Evolutionary conservation across 1,140 invertebrate species (phyloP).

Genomic region (Frieseomelitta varia): DNA sequence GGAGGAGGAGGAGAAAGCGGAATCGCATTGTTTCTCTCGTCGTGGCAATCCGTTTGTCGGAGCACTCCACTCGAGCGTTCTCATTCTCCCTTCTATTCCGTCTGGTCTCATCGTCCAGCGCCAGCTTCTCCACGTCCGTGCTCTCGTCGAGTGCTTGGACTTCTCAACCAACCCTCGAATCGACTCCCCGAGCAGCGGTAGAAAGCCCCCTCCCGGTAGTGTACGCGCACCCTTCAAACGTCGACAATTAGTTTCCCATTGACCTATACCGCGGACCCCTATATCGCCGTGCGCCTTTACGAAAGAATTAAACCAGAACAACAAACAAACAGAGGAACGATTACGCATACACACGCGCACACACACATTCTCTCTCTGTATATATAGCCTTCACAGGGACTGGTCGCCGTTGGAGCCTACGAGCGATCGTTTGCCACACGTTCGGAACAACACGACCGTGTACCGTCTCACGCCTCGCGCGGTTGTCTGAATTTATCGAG

Average conservation of each 20-base stretch:
- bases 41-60: constrained; percentile 78
- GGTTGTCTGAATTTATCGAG: neutral
- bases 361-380: no score
- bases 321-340: constrained; percentile 64
- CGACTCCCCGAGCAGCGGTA: constrained; percentile 60
- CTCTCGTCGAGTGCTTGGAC: constrained; percentile 73
- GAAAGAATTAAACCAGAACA: constrained; percentile 67
- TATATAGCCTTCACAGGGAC: neutral
- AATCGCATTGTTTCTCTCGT: constrained; percentile 78
- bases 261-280: constrained; percentile 70
- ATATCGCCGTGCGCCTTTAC: constrained; percentile 33
- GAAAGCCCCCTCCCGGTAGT: constrained; percentile 53
- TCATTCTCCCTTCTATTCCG: constrained; percentile 60
- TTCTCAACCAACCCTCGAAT: constrained; percentile 74
- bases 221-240: constrained; percentile 62
- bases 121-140: constrained; percentile 58
- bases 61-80: constrained; percentile 75
- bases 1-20: constrained; percentile 27
- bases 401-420: constrained; percentile 22
- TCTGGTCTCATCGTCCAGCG: constrained; percentile 64
- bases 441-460: neutral
- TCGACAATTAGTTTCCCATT: constrained; percentile 79
- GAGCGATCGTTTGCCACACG: neutral
- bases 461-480: neutral
- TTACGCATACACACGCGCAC: constrained; percentile 11